These are phyloP conservation scores for Chionoecetes opilio DNA, from an alignment of 1,140 invertebrate genomes.

Conservation along the genomic window DNA sequence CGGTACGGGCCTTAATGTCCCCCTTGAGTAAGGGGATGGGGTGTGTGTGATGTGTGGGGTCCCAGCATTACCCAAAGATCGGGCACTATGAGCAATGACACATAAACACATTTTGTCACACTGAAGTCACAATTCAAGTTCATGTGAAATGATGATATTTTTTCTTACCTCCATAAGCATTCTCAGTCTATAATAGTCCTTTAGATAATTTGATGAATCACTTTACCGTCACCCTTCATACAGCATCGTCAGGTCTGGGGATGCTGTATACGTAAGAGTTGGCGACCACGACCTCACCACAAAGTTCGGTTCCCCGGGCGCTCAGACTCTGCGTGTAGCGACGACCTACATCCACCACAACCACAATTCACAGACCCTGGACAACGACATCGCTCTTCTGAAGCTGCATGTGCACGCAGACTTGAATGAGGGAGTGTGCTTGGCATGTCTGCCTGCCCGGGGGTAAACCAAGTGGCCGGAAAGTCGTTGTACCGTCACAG, in stretches of 20 bases:
- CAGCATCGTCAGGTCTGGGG: constrained; percentile 95
- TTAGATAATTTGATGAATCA: not conserved
- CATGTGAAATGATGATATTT: too few relatives aligned
- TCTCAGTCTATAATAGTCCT: too few relatives aligned
- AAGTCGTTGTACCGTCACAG: constrained; percentile 96
- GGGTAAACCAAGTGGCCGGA: constrained; percentile 93
- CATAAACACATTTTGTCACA: too few relatives aligned
- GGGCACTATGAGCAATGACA: too few relatives aligned
- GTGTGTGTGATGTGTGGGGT: too few relatives aligned
- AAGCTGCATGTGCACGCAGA: constrained; percentile 96
- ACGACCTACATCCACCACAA: constrained; percentile 98
- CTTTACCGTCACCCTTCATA: constrained; percentile 80
- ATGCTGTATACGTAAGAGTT: constrained; percentile 95
- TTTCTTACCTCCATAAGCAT: too few relatives aligned
- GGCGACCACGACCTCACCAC: constrained; percentile 96
- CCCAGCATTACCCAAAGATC: too few relatives aligned
- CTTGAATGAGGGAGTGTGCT: constrained; percentile 91
- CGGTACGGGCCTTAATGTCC: too few relatives aligned
- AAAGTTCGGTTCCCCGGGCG: constrained; percentile 83
- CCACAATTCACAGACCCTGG: constrained; percentile 97
- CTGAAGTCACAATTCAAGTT: too few relatives aligned
- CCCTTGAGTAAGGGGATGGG: too few relatives aligned
- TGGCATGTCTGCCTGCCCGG: constrained; percentile 94
- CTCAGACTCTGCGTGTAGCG: constrained; percentile 93
- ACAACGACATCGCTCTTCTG: constrained; percentile 97